A percentile compares a stretch with the other conserved stretches of the same genome.
Conservation (phyloP, 2,888 invertebrate genomes). For the Cheilosia vulpina region DNA sequence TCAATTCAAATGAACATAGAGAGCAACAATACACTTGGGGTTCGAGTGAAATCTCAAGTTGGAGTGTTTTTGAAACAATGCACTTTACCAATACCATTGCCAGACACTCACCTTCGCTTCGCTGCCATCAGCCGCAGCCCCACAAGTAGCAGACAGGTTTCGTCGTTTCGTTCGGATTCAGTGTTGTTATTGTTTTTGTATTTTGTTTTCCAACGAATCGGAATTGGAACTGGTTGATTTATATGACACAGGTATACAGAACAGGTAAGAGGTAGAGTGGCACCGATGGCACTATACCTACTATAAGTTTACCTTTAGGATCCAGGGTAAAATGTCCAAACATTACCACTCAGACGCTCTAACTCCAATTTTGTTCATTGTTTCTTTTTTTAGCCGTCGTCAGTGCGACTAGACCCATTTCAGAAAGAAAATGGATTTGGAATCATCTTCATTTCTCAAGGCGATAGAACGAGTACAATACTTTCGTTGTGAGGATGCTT, state of each 20-base stretch:
- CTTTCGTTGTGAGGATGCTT: neutral
- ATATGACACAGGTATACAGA: constrained; percentile 63
- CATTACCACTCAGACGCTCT: constrained; percentile 69
- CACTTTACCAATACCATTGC: constrained; percentile 23
- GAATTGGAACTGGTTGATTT: constrained; percentile 74
- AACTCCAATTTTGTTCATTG: constrained; percentile 51
- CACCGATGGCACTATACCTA: constrained; percentile 58
- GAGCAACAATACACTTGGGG: constrained; percentile 13
- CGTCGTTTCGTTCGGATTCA: neutral
- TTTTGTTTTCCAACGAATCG: constrained; percentile 56
- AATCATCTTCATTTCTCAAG: constrained; percentile 62
- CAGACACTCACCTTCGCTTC: neutral
- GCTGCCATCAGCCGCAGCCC: neutral
- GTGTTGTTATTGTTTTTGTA: constrained; percentile 35
- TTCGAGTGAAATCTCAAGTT: constrained; percentile 39
- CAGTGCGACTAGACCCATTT: constrained; percentile 68
- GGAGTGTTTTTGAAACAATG: constrained; percentile 55
- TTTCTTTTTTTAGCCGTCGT: constrained; percentile 29
- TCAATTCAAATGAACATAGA: constrained; percentile 14
- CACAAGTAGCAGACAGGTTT: constrained; percentile 53
- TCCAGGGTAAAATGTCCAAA: constrained; percentile 70
- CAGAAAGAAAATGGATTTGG: constrained; percentile 47
- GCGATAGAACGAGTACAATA: constrained; percentile 34
- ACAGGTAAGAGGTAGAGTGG: constrained; percentile 64
- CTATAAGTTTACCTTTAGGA: constrained; percentile 71